These are phyloP conservation scores for Scaptomyza graminum DNA, from an alignment of 1,140 invertebrate genomes.

Conservation along the genomic window DNA sequence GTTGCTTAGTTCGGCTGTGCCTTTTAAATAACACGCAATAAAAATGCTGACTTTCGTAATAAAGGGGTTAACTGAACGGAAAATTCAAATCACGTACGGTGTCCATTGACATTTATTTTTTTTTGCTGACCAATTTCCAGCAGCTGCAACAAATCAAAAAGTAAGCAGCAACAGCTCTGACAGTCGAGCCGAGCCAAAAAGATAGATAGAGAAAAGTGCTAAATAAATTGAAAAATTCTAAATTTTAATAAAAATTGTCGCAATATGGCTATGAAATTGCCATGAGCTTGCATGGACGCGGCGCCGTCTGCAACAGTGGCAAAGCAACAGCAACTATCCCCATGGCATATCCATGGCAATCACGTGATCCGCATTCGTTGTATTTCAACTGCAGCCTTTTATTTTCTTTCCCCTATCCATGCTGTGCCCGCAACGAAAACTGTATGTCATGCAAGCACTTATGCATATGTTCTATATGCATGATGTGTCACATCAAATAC, in stretches of 20 bases:
- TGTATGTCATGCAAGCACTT: slow-evolving; percentile 3
- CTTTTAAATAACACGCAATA: slow-evolving; percentile 18
- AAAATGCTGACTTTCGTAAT: slow-evolving; percentile 3
- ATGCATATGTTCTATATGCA: background rate
- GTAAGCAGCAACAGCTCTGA: slow-evolving; percentile 30
- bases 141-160: slow-evolving; percentile 79
- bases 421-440: slow-evolving; percentile 23
- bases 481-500: slow-evolving; percentile 22
- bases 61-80: slow-evolving; percentile 7
- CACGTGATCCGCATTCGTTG: slow-evolving; percentile 54
- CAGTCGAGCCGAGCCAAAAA: slow-evolving; percentile 4
- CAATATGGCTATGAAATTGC: slow-evolving; percentile 76
- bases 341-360: slow-evolving; percentile 41
- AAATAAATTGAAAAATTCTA: slow-evolving; percentile 79
- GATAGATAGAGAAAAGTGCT: slow-evolving; percentile 37
- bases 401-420: background rate
- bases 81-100: slow-evolving; percentile 72
- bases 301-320: slow-evolving; percentile 12
- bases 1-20: slow-evolving; percentile 16
- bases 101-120: slow-evolving; percentile 64
- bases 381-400: slow-evolving; percentile 61
- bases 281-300: slow-evolving; percentile 50
- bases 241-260: slow-evolving; percentile 81
- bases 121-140: slow-evolving; percentile 70
- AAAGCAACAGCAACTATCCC: background rate